Evolutionary conservation across 2,113 vertebrate species (phyloP), one percentile per base, ranked within the genome.

Genomic region (Theristicus caerulescens): DNA sequence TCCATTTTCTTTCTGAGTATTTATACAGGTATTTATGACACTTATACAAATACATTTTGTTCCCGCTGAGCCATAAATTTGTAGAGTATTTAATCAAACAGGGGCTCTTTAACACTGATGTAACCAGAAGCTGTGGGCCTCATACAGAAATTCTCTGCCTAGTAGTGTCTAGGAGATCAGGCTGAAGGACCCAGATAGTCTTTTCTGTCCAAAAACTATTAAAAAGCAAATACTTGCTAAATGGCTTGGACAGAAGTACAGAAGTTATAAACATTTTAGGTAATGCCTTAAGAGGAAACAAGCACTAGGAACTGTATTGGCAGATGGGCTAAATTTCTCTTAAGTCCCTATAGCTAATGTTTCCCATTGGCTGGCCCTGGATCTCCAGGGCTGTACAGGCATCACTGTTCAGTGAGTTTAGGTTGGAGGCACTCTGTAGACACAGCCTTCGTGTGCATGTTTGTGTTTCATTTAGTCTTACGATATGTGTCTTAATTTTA

Each of bases 101-200:
- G 5, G 2, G 5, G 2, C 7, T 4, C 9, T 84, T 61, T 47
- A 66, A 61, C 1, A 1, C 5, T 62, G 12, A 29, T 42, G 6
- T 65, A 46, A 62, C 31, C 29, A 83, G 51, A 71, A 88, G 18
- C 21, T n/a, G 7, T 62, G 49, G 3, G 5, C 13, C 34, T 83
- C 11, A 25, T 34, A 7, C 0, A 77, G 58, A 70, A 77, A 61
- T 86, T 72, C 29, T 74, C 36, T 58, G 26, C 34, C 13, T 24
- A 10, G 3, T 29, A 5, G 13, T 7, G 16, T 76, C 31, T 46
- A 51, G 36, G 13, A 86, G 69, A n/a, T 71, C 18, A 40, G 26
- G 10, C 17, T 70, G 51, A 82, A 66, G 34, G 25, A 72, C 34
- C 3, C 7, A 59, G 34, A 27, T 34, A 40, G 36, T 42, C 7